Base-by-base conservation (phyloP, 2,888 invertebrate species). In the Drosophila nigricruria region DNA sequence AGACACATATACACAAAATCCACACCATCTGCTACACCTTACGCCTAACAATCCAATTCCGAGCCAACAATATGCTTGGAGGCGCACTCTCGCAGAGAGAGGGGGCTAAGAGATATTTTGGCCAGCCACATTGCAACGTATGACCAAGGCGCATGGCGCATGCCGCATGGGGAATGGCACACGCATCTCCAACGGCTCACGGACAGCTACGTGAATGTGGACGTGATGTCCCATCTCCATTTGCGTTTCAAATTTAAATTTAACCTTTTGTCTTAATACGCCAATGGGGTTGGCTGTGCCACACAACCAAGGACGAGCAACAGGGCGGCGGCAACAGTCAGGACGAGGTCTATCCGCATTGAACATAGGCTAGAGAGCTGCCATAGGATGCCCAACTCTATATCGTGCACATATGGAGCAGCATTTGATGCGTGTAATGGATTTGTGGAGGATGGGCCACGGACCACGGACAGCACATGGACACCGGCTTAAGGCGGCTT, bases 261-360 rank as follows among this genome's bases (percentile, higher is more conserved):
- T 90, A 90, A 90, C 88, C 88, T 90, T 90, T 87, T 88, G 89
- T 87, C 89, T 90, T 88, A 88, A 88, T 83, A 89, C 70, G 83
- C 63, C 78, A 69, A 77, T 69, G 79, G 81, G 70, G 73, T 71
- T 77, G 66, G 57, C 58, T 45, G 67, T 40, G 62, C 27, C 62
- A 5, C 38, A 42, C 20, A 30, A 14, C 53, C 23, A 9, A 12
- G 45, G 57, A 58, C 57, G 53, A 34, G 42, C 54, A 76, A 72
- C 53, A 30, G 45, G 56, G 45, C 40, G 49, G 25, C 12, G 25
- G 38, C 30, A n/a, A n/a, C 47, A 27, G 47, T 14, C 34, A 49
- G 70, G 50, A 66, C 59, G 32, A 59, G 78, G 62, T 65, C 70
- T 73, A 69, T 42, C 65, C 52, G 27, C 32, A 58, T 27, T 16